Percentiles rank a stretch among this genome's conserved stretches.
Conservation (phyloP, 2,888 invertebrate species). For the Stegophylla sp. region DNA sequence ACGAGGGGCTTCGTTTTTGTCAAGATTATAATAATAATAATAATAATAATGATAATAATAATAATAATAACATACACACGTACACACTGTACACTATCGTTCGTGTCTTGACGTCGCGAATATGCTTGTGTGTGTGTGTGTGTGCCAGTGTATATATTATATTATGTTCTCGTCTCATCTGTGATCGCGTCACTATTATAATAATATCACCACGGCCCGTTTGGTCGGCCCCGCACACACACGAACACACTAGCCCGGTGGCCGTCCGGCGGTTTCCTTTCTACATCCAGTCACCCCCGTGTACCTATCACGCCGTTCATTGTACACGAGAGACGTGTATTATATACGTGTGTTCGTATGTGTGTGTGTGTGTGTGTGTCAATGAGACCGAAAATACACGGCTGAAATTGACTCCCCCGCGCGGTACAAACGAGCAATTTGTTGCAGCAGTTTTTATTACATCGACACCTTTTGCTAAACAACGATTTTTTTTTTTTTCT, state of each 20-base stretch:
- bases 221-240: constrained; percentile 4
- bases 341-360: not conserved
- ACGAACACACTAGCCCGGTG: constrained; percentile 48
- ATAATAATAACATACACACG: constrained; percentile 33
- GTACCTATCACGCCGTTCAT: constrained; percentile 13
- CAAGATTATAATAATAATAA: not conserved
- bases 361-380: constrained; percentile 23
- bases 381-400: constrained; percentile 52
- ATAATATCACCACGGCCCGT: constrained; percentile 12
- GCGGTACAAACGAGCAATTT: constrained; percentile 51
- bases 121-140: constrained; percentile 3
- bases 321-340: not conserved
- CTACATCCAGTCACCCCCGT: constrained; percentile 24
- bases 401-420: constrained; percentile 50
- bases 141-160: not conserved
- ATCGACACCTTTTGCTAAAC: constrained; percentile 59
- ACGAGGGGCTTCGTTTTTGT: constrained; percentile 29
- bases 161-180: not conserved
- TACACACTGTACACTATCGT: not conserved
- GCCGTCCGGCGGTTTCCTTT: constrained; percentile 39
- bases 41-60: constrained; percentile 21
- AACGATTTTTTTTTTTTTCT: constrained; percentile 22
- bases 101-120: not conserved
- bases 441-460: constrained; percentile 59
- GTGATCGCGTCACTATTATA: constrained; percentile 31